Evolutionary conservation across 2,888 invertebrate species (phyloP), one percentile per base, ranked within the genome.

Genomic region (Formica aserva): DNA sequence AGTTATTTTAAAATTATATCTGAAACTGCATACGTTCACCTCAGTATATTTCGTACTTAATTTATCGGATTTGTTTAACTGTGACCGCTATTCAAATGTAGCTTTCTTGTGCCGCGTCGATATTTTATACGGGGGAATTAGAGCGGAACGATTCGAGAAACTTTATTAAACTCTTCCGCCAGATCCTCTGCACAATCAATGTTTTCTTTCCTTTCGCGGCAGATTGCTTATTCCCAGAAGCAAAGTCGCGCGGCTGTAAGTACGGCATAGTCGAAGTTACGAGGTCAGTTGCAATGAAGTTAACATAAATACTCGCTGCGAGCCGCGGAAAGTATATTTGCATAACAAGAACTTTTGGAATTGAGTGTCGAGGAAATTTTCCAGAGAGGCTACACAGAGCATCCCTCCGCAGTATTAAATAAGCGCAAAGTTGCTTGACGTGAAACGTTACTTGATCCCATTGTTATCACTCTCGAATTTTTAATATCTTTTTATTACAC

Each of bases 331-430:
- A 80, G 60, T 71, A 38, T 82, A 81, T 77, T 66, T 82, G 77
- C 66, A 82, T 82, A 82, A 77, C 45, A 77, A 66, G 66, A 82
- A 80, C 72, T 80, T 76, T 76, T 80, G 72, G 72, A 72, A 80
- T 80, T 60, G 72, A 80, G 72, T 72, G 78, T 72, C 32, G 78
- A 45, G 78, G 5, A 71, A 71, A 78, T 78, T 78, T 78, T 78
- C 71, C 71, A 71, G 60, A 38, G 55, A 67, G 38, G n/a, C 77
- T 29, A 38, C 32, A 35, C 55, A 38, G n/a, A 66, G 32, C 35
- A 55, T 29, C 52, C 18, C 35, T 38, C 26, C 13, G 29, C 48
- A 52, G 45, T 71, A 71, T 78, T 60, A 45, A 72, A 71, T 57
- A 78, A 78, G 67, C 66, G 65, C 45, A 22, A 60, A 71, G 41